Evolutionary conservation across 2,888 invertebrate species (phyloP).

Genomic region (Oscheius onirici): DNA sequence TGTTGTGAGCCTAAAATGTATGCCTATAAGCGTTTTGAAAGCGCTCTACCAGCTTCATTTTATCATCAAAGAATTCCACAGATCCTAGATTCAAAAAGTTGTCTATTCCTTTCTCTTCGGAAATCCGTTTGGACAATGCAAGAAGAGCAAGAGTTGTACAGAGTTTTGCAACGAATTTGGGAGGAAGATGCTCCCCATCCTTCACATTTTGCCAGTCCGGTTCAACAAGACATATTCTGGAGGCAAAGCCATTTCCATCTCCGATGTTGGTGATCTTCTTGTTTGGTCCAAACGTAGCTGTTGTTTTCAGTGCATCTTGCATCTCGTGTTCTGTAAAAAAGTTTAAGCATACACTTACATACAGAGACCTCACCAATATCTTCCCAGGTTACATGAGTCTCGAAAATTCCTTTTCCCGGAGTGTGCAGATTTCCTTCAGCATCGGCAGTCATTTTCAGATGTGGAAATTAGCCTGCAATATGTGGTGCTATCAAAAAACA

Average conservation of each 20-base stretch:
- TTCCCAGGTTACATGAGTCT: constrained; percentile 43
- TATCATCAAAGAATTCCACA: not conserved
- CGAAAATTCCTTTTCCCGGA: constrained; percentile 33
- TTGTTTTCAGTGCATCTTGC: constrained; percentile 32
- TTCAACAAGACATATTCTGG: constrained; percentile 36
- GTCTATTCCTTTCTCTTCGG: constrained; percentile 15
- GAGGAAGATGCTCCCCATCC: constrained; percentile 33
- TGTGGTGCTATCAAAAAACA: too few relatives aligned
- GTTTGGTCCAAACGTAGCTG: constrained; percentile 40
- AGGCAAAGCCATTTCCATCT: constrained; percentile 43
- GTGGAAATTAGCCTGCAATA: too few relatives aligned
- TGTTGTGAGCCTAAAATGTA: constrained; percentile 7
- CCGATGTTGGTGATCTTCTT: constrained; percentile 38
- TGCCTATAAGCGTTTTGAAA: too few relatives aligned
- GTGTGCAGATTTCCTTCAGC: constrained; percentile 6
- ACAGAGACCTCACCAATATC: constrained; percentile 38
- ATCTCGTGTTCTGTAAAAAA: constrained; percentile 28
- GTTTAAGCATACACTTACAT: too few relatives aligned
- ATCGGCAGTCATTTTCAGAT: not conserved
- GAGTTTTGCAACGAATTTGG: constrained; percentile 34
- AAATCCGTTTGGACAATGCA: not conserved
- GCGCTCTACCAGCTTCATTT: not conserved
- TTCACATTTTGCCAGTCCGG: constrained; percentile 38
- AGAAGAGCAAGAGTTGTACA: constrained; percentile 5
- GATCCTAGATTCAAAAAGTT: constrained; percentile 1